Evolutionary conservation across 2,113 vertebrate species (phyloP).

Genomic region (Triplophysa dalaica): DNA sequence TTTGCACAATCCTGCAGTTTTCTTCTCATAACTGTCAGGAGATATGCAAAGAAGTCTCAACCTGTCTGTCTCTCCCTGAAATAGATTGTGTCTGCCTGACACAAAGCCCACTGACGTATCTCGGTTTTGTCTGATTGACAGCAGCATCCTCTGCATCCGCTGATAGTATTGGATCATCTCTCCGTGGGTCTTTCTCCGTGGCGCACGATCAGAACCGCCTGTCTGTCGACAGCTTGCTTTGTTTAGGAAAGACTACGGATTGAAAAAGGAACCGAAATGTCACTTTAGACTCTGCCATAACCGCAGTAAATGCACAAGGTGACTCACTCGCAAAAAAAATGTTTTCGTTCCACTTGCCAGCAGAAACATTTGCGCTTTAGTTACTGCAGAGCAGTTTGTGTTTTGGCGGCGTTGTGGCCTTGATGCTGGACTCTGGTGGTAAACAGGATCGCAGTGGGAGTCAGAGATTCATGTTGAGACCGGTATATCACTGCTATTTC

Average conservation of each 20-base stretch:
- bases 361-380: conserved; percentile 1
- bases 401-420: background rate
- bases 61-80: too few species aligned
- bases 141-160: too few species aligned
- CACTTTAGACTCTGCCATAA: conserved; percentile 17
- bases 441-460: background rate
- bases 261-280: background rate
- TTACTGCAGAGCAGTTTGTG: background rate
- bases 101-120: too few species aligned
- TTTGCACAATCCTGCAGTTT: too few species aligned
- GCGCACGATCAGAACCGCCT: conserved; percentile 1
- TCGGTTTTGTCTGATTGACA: too few species aligned
- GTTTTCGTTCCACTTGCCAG: background rate
- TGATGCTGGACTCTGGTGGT: background rate
- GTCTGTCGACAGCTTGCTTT: conserved; percentile 13
- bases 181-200: background rate
- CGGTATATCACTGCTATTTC: background rate
- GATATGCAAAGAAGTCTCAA: too few species aligned
- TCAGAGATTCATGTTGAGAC: background rate
- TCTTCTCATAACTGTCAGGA: too few species aligned
- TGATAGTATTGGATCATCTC: background rate
- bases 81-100: too few species aligned
- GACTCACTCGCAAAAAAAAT: background rate
- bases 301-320: conserved; percentile 7
- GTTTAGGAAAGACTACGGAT: conserved; percentile 32